Evolutionary conservation across 1,140 invertebrate genomes (phyloP), one percentile per base, ranked within the genome.

Genomic region (Nilaparvata lugens): DNA sequence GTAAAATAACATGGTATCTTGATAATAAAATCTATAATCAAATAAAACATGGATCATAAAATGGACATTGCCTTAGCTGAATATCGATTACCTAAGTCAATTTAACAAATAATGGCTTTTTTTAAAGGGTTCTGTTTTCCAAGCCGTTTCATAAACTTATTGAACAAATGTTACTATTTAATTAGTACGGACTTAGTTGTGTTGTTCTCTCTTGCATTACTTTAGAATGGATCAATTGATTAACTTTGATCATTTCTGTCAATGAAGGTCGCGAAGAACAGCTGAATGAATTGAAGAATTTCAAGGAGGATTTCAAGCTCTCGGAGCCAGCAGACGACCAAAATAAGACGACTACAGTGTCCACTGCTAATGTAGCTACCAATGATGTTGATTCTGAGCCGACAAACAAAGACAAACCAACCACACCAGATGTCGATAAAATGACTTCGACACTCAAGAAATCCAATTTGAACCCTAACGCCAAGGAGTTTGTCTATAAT

Each of bases 391-490:
- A 25, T 51, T 24, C 51, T 53, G 31, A 35, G 31, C 25, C 3
- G 25, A 35, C 25, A 62, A 60, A 56, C 25, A 48, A 58, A 48
- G 43, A 54, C 1, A 4, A 42, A 53, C 1, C 21, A 1, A 21
- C 18, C n/a, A 48, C 43, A 66, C 68, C 73, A 6, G 68, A 69
- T 28, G 68, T 78, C 11, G 83, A 86, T 24, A 86, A 85, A 66
- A 78, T 81, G 42, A 77, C 81, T 4, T 77, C 74, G 51, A 79
- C 82, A 19, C 75, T 85, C 24, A 87, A 88, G 68, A 88, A 88
- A 69, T 91, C 87, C 18, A 91, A 82, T 0, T 77, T 93, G 31
- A 93, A 93, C 80, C 89, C 90, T 28, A 87, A 93, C 72, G 89
- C 89, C 18, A 93, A 93, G 74, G 89, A 91, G 76, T 93, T 92